A percentile compares a stretch with the other conserved stretches of the same genome.
phyloP scores from a whole-genome alignment of 2,113 vertebrate genomes.

The Cryptoleucopteryx plumbea region DNA sequence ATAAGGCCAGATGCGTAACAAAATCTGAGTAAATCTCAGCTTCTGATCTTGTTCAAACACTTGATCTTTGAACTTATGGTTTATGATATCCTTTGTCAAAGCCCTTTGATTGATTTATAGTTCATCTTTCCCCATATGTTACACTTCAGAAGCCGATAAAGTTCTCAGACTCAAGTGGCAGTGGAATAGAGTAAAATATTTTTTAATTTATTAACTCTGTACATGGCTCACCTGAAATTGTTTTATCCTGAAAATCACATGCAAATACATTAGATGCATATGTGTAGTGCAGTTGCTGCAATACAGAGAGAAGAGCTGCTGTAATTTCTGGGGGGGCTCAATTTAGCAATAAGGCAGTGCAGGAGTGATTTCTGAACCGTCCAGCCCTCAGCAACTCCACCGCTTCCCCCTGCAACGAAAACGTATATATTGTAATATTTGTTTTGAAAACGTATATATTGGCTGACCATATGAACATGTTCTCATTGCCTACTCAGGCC shows the following conservation, averaged over 20 bases:
- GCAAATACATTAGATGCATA: not conserved
- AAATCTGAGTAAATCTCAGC: not conserved
- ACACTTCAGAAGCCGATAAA: not conserved
- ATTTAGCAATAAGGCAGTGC: not conserved
- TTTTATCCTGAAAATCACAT: not conserved
- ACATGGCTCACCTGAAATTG: not conserved
- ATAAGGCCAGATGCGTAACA: not conserved
- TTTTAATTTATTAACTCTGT: not conserved
- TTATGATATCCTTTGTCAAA: constrained; percentile 1
- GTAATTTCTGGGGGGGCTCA: constrained; percentile 22
- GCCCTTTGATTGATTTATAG: not conserved
- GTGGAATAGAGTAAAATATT: not conserved
- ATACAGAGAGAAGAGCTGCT: constrained; percentile 18
- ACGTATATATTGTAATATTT: constrained; percentile 74
- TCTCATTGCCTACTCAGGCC: constrained; percentile 94
- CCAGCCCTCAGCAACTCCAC: constrained; percentile 17
- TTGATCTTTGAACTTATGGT: constrained; percentile 6
- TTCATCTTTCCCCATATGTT: not conserved
- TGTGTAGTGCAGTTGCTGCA: not conserved
- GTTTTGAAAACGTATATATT: constrained; percentile 74
- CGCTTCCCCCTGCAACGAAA: constrained; percentile 39
- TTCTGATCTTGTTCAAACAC: not conserved
- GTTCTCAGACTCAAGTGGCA: not conserved
- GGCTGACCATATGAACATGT: constrained; percentile 93
- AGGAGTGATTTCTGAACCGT: constrained; percentile 26